Percentiles rank a stretch among this genome's conserved stretches.
Evolutionary conservation across 92 coral and sea anemone genomes (phyloP).

Genomic region (Epizoanthus scotinus): DNA sequence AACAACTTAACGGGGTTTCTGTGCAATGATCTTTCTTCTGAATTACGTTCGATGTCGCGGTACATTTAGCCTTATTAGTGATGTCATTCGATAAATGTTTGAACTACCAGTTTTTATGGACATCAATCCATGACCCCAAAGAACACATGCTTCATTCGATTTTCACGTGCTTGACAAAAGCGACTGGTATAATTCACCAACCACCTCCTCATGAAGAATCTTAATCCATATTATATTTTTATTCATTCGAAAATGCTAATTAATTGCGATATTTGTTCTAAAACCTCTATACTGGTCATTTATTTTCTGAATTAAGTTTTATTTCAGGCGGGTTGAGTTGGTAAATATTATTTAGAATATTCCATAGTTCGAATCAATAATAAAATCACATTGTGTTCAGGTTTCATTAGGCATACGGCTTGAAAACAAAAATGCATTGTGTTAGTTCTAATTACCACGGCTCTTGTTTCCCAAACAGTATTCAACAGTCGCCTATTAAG

Average conservation of each 20-base stretch:
- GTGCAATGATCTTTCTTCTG: background rate
- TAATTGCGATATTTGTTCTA: too few species aligned
- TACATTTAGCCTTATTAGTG: background rate
- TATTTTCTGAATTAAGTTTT: too few species aligned
- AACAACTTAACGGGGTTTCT: too few species aligned
- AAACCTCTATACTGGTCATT: background rate
- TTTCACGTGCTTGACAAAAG: too few species aligned
- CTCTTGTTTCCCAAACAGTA: background rate
- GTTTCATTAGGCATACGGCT: background rate
- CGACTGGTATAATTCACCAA: too few species aligned
- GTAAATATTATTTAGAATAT: slow-evolving; percentile 12
- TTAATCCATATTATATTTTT: too few species aligned
- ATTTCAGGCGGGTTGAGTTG: background rate
- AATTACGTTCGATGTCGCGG: background rate
- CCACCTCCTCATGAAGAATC: too few species aligned
- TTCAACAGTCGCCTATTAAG: background rate
- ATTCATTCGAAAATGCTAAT: too few species aligned
- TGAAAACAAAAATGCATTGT: slow-evolving; percentile 2
- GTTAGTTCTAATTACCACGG: background rate
- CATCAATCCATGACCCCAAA: too few species aligned
- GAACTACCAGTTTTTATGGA: too few species aligned
- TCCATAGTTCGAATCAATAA: slow-evolving; percentile 1
- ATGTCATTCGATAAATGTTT: too few species aligned
- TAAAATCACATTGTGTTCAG: background rate
- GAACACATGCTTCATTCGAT: too few species aligned